Percentiles rank a stretch among this genome's conserved stretches.
Conservation (phyloP, 2,888 invertebrate genomes). For the Cecidostiba fungosa region DNA sequence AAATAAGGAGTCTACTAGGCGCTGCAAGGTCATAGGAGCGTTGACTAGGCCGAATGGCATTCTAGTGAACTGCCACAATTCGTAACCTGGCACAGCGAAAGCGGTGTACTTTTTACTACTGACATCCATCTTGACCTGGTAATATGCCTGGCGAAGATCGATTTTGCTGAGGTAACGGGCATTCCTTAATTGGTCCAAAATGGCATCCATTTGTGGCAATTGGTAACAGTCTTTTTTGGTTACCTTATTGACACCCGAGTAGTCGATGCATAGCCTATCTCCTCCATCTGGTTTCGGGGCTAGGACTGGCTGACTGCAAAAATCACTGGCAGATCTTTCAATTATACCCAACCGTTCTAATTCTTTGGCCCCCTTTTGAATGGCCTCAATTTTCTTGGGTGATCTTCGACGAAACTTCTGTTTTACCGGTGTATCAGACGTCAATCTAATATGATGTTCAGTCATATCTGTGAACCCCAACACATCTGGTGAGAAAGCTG, state of each 20-base stretch:
- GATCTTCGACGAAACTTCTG: not conserved
- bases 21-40: not conserved
- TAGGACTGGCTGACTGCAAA: conserved; percentile 11
- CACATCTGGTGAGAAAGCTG: not conserved
- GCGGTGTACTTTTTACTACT: not conserved
- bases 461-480: not conserved
- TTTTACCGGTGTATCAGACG: not conserved
- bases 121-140: not conserved
- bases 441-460: not conserved
- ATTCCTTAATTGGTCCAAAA: not conserved
- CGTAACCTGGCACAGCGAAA: too few species aligned
- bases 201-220: not conserved
- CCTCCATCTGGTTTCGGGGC: not conserved
- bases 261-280: not conserved
- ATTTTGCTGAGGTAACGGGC: not conserved
- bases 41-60: not conserved
- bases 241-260: not conserved
- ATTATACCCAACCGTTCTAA: not conserved
- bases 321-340: conserved; percentile 6
- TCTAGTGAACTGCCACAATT: not conserved
- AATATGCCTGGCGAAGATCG: not conserved
- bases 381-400: not conserved
- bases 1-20: not conserved
- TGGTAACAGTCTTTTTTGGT: not conserved
- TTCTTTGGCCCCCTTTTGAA: not conserved